Conservation (phyloP, 2,888 invertebrate genomes). For the Falcaria lacertinaria region DNA sequence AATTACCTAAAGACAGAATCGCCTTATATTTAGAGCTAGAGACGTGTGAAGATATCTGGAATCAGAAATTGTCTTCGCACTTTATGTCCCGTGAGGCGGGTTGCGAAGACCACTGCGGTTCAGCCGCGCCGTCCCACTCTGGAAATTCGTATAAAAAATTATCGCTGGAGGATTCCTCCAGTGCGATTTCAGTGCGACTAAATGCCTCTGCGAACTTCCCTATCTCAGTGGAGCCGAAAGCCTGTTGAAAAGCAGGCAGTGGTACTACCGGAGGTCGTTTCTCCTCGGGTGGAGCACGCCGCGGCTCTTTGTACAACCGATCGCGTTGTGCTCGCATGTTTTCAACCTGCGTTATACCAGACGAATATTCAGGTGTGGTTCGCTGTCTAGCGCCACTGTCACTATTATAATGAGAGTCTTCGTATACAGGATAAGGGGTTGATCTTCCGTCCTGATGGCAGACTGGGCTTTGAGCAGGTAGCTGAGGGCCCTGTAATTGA, state of each 20-base stretch:
- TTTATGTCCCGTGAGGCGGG: slow-evolving; percentile 64
- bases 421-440: slow-evolving; percentile 59
- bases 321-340: slow-evolving; percentile 33
- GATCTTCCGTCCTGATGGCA: slow-evolving; percentile 58
- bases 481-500: slow-evolving; percentile 49
- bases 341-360: slow-evolving; percentile 31
- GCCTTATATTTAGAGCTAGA: slow-evolving; percentile 59
- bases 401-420: slow-evolving; percentile 48
- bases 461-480: slow-evolving; percentile 47
- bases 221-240: slow-evolving; percentile 91
- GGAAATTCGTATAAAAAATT: slow-evolving; percentile 63
- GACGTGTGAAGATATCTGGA: slow-evolving; percentile 28
- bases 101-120: slow-evolving; percentile 62
- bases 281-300: slow-evolving; percentile 51
- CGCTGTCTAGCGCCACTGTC: slow-evolving; percentile 38
- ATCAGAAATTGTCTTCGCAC: slow-evolving; percentile 71
- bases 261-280: slow-evolving; percentile 77
- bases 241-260: slow-evolving; percentile 90
- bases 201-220: slow-evolving; percentile 90
- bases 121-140: slow-evolving; percentile 64
- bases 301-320: slow-evolving; percentile 36
- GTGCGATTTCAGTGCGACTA: slow-evolving; percentile 77
- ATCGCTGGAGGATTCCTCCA: slow-evolving; percentile 55
- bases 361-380: slow-evolving; percentile 38
- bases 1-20: slow-evolving; percentile 65